Conservation (phyloP, 2,888 invertebrate species). For the Belgica antarctica region DNA sequence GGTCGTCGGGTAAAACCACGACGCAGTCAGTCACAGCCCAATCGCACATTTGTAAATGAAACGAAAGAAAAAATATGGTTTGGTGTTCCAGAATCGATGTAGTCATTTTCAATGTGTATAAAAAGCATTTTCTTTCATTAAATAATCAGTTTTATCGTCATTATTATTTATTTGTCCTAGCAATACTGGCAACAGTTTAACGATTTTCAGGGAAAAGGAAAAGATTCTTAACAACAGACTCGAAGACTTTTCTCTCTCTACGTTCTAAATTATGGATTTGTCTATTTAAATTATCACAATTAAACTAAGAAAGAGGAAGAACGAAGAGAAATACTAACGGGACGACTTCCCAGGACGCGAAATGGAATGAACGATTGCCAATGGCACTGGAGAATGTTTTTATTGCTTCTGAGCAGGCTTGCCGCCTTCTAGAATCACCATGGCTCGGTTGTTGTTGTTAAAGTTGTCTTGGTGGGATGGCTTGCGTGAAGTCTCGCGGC, state of each 20-base stretch:
- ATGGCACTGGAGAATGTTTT: not conserved
- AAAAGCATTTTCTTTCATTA: too few relatives aligned
- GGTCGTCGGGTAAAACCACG: conserved; percentile 47
- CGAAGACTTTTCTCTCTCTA: not conserved
- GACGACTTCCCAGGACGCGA: not conserved
- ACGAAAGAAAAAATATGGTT: not conserved
- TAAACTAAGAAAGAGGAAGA: too few relatives aligned
- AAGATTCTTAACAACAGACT: not conserved
- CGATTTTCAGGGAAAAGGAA: not conserved
- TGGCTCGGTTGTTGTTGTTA: conserved; percentile 30
- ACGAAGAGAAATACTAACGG: not conserved
- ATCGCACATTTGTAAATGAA: too few relatives aligned
- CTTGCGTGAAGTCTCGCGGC: conserved; percentile 59
- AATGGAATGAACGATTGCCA: not conserved
- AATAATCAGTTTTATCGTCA: conserved; percentile 1
- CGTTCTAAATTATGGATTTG: not conserved
- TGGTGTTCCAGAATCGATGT: not conserved
- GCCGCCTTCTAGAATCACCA: conserved; percentile 14
- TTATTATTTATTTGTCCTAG: not conserved
- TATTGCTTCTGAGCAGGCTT: conserved; percentile 39
- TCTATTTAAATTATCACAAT: not conserved
- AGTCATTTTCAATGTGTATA: too few relatives aligned
- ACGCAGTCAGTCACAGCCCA: conserved; percentile 19
- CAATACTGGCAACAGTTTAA: not conserved
- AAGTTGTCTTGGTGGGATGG: conserved; percentile 45